Conservation (phyloP, 2,888 invertebrate genomes). For the Heliconius aoede region DNA sequence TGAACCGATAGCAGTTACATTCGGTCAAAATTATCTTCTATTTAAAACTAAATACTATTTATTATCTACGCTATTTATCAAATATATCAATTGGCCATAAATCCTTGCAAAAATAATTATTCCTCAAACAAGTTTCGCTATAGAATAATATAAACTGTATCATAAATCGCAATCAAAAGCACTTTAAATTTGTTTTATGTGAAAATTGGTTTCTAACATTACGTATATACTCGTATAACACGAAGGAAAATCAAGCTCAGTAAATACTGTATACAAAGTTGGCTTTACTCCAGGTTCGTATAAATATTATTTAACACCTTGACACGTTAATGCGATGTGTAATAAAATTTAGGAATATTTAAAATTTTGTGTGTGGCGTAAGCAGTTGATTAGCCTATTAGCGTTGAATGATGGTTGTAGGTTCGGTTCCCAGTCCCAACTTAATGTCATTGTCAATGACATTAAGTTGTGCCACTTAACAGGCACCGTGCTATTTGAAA, state of each 20-base stretch:
- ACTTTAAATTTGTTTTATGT: conserved; percentile 25
- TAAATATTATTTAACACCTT: conserved; percentile 44
- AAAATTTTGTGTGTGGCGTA: too few species aligned
- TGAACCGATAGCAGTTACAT: too few species aligned
- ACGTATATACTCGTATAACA: conserved; percentile 17
- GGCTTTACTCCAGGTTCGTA: conserved; percentile 37
- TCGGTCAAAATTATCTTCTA: too few species aligned
- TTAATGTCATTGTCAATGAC: too few species aligned
- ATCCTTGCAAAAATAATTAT: conserved; percentile 16
- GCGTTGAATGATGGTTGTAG: too few species aligned
- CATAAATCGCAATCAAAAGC: conserved; percentile 26
- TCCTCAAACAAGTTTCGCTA: conserved; percentile 17
- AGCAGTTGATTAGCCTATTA: too few species aligned
- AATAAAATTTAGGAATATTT: conserved; percentile 36
- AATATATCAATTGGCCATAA: conserved; percentile 2
- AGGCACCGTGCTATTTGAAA: neutral
- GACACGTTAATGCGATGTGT: conserved; percentile 35
- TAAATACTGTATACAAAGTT: conserved; percentile 30
- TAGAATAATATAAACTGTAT: conserved; percentile 11
- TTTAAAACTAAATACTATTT: neutral
- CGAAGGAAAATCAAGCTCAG: conserved; percentile 18
- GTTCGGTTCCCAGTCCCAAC: too few species aligned
- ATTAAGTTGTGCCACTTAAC: neutral
- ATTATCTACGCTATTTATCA: neutral
- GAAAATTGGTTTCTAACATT: conserved; percentile 34